Percentiles rank a stretch among this genome's conserved stretches.
phyloP scores from a whole-genome alignment of 2,113 vertebrate species.

The Tonatia bakeri region DNA sequence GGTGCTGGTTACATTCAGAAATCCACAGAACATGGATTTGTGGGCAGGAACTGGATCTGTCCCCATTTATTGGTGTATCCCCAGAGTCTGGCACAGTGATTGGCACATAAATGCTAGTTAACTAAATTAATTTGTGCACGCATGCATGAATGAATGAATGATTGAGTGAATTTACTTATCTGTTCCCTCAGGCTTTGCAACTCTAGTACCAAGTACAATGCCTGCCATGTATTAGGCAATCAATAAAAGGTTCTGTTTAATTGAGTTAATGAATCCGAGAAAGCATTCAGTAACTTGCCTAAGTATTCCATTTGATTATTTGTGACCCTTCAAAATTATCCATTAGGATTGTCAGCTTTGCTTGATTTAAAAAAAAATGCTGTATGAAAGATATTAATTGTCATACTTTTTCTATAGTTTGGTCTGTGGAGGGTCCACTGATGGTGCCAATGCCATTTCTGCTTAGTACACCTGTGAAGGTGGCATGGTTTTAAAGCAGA shows the following conservation, averaged over 20 bases:
- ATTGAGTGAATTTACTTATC: neutral
- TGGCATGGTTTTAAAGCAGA: neutral
- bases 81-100: neutral
- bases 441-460: neutral
- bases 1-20: neutral
- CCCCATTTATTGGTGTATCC: neutral
- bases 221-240: neutral
- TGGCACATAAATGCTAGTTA: neutral
- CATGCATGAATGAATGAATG: neutral
- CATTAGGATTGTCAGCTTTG: neutral
- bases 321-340: neutral
- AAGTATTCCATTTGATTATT: neutral
- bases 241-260: neutral
- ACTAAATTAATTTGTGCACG: neutral
- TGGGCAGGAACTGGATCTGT: neutral
- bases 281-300: neutral
- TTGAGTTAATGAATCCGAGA: neutral
- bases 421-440: neutral
- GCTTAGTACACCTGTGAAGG: neutral
- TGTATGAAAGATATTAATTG: neutral
- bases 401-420: neutral
- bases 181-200: neutral
- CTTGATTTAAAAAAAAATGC: neutral
- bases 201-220: neutral
- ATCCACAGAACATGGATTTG: neutral